Evolutionary conservation across 1,140 invertebrate species (phyloP).

Genomic region (Drosophila nebulosa): DNA sequence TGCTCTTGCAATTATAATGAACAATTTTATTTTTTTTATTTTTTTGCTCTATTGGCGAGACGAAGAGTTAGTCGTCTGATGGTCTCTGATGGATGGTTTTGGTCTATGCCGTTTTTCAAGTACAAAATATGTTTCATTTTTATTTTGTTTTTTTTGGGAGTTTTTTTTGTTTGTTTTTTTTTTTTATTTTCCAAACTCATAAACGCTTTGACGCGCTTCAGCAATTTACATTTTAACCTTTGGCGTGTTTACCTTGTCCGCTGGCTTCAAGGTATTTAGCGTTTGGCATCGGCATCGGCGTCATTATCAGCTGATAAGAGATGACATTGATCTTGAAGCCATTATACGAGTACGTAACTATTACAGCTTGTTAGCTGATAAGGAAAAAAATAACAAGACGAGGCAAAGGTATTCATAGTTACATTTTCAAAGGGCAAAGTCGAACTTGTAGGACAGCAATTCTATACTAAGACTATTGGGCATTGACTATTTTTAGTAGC

Average conservation of each 20-base stretch:
- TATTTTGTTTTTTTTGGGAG: conserved; percentile 27
- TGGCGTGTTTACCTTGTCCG: neutral
- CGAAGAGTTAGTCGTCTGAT: conserved; percentile 17
- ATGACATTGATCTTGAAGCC: conserved; percentile 39
- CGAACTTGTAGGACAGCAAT: too few species aligned
- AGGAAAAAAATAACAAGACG: neutral
- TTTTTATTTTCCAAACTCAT: conserved; percentile 52
- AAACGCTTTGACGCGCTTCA: conserved; percentile 71
- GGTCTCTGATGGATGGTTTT: neutral
- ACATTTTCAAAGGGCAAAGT: neutral
- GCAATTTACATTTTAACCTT: conserved; percentile 60
- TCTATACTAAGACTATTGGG: too few species aligned
- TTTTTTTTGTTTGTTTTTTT: conserved; percentile 43
- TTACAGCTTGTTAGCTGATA: neutral
- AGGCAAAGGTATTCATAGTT: neutral
- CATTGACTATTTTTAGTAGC: too few species aligned
- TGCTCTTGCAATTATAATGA: conserved; percentile 61
- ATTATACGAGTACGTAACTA: neutral
- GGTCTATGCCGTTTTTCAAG: conserved; percentile 58
- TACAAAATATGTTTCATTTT: conserved; percentile 36
- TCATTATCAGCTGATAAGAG: conserved; percentile 39
- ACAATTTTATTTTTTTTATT: conserved; percentile 28
- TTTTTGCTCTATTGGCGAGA: conserved; percentile 53
- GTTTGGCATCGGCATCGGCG: neutral
- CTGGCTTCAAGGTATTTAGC: conserved; percentile 29